Conservation (phyloP, 2,888 invertebrate genomes). For the Volucella bombylans region DNA sequence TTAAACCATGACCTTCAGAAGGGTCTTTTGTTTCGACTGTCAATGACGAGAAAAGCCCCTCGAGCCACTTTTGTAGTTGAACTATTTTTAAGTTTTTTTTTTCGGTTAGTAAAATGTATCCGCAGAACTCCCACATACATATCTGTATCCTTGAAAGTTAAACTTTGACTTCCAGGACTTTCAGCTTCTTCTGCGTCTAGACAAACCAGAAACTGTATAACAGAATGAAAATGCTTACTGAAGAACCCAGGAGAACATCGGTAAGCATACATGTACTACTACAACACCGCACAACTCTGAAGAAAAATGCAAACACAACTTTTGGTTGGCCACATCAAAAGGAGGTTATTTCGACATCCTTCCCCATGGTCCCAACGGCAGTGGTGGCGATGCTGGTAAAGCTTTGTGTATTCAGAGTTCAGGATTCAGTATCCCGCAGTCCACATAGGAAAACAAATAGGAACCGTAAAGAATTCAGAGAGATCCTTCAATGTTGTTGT, state of each 20-base stretch:
- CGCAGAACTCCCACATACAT: neutral
- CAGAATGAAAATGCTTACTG: neutral
- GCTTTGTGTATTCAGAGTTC: constrained; percentile 15
- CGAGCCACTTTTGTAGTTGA: neutral
- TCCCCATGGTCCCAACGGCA: too few species aligned
- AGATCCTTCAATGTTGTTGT: constrained; percentile 38
- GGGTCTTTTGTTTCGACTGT: constrained; percentile 4
- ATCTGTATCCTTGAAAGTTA: constrained; percentile 29
- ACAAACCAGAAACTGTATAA: constrained; percentile 38
- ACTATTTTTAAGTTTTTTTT: constrained; percentile 1
- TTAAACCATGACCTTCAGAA: constrained; percentile 54
- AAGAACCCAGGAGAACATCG: constrained; percentile 1
- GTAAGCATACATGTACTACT: too few species aligned
- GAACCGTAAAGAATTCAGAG: neutral
- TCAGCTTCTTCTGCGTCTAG: constrained; percentile 42
- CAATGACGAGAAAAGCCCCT: neutral
- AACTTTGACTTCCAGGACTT: constrained; percentile 36
- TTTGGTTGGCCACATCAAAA: constrained; percentile 63
- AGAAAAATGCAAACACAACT: constrained; percentile 33
- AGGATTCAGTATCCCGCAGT: too few species aligned
- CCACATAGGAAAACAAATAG: constrained; percentile 41
- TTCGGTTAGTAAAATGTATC: neutral
- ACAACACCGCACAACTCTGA: neutral
- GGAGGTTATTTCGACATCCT: constrained; percentile 27
- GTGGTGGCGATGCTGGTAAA: constrained; percentile 1